phyloP scores from a whole-genome alignment of 2,797 vertebrate species.

The Myripristis jacobus region DNA sequence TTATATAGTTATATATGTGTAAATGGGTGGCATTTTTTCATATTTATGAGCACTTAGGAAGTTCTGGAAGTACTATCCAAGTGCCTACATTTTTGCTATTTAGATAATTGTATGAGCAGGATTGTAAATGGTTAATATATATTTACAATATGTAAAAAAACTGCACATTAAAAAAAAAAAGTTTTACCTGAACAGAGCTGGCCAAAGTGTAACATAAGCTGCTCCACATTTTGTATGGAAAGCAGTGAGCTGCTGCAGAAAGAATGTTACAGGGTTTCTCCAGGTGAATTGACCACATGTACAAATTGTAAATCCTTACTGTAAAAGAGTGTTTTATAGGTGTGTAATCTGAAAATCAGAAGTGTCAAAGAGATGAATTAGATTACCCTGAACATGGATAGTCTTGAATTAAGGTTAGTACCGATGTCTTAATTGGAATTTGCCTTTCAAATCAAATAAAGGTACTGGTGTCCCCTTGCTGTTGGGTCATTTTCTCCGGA shows the following conservation, averaged over 20 bases:
- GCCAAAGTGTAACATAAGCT: slow-evolving; percentile 38
- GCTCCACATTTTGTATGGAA: slow-evolving; percentile 70
- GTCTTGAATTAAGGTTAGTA: slow-evolving; percentile 32
- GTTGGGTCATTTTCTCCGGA: slow-evolving; percentile 1
- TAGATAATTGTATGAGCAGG: slow-evolving; percentile 70
- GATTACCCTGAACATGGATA: slow-evolving; percentile 35
- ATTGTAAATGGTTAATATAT: slow-evolving; percentile 79
- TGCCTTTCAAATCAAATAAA: slow-evolving; percentile 69
- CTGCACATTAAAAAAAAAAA: slow-evolving; percentile 50
- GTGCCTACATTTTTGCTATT: slow-evolving; percentile 77
- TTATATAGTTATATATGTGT: slow-evolving; percentile 71
- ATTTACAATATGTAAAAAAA: slow-evolving; percentile 70
- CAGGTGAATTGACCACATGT: slow-evolving; percentile 57
- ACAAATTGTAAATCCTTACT: slow-evolving; percentile 65
- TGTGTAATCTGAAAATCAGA: slow-evolving; percentile 37
- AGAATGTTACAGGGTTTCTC: slow-evolving; percentile 64
- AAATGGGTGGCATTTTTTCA: slow-evolving; percentile 65
- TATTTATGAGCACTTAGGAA: slow-evolving; percentile 74
- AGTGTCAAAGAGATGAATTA: slow-evolving; percentile 1
- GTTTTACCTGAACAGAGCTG: slow-evolving; percentile 53
- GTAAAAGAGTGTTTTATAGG: slow-evolving; percentile 46
- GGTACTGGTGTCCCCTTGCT: slow-evolving; percentile 39
- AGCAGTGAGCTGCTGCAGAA: slow-evolving; percentile 56
- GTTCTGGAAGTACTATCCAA: slow-evolving; percentile 56
- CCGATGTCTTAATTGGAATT: slow-evolving; percentile 46